Conservation (phyloP, 2,888 invertebrate species). For the Blera fallax region DNA sequence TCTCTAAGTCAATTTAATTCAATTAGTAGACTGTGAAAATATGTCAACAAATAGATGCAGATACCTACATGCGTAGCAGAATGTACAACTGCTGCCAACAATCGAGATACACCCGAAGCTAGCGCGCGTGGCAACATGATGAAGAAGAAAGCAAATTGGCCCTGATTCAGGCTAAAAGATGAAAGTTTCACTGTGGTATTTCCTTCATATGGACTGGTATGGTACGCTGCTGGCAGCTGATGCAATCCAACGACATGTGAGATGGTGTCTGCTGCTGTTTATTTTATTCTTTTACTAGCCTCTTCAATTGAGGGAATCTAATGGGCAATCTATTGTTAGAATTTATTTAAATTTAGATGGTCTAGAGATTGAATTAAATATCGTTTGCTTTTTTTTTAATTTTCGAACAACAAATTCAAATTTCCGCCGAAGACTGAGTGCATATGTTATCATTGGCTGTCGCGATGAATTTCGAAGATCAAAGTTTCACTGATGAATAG, state of each 20-base stretch:
- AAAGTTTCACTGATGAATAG: background rate
- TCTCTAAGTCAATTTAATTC: constrained; percentile 55
- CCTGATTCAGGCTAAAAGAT: constrained; percentile 58
- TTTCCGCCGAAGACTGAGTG: background rate
- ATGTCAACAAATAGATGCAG: constrained; percentile 42
- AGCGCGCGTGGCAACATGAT: background rate
- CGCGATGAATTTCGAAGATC: background rate
- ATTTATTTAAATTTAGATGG: constrained; percentile 32
- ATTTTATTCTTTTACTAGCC: background rate
- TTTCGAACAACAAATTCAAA: background rate
- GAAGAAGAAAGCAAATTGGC: constrained; percentile 66
- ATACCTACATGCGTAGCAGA: background rate
- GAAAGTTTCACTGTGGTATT: constrained; percentile 57
- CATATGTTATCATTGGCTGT: background rate
- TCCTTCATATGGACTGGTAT: constrained; percentile 11
- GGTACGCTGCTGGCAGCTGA: constrained; percentile 10
- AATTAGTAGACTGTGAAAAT: constrained; percentile 66
- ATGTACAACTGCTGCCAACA: constrained; percentile 3
- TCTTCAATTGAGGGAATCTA: constrained; percentile 7
- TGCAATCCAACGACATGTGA: constrained; percentile 21
- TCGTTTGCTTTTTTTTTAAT: background rate
- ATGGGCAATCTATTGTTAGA: constrained; percentile 34
- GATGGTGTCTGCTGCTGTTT: background rate
- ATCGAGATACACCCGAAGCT: background rate
- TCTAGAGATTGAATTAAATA: constrained; percentile 7